Evolutionary conservation across 1,140 invertebrate genomes (phyloP), one percentile per base, ranked within the genome.

Genomic region (Drosophila setifemur): DNA sequence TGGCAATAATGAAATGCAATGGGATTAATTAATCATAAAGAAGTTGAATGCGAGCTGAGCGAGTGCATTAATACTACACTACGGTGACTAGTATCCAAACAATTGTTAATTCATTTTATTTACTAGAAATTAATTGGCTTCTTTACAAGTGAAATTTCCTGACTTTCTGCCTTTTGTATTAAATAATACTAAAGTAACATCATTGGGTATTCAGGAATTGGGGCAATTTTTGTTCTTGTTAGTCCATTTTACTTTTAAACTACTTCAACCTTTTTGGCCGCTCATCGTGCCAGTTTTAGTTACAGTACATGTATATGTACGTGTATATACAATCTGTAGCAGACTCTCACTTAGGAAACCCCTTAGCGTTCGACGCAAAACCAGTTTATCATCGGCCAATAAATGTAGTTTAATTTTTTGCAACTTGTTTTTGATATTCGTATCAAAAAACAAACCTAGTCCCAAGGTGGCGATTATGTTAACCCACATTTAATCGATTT

Each of bases 401-500:
- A 68, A 69, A 57, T 70, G 37, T 45, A 25, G 18, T 37, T 37
- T 64, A 57, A 60, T 54, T 48, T 33, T 76, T 67, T 53, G 35
- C 40, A 74, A 69, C 61, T 74, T 26, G 69, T 63, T 74, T 74
- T 57, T 19, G 66, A 39, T 31, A 14, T 37, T 23, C 33, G 4
- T 33, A 74, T 8, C 60, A 29, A 21, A 33, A 68, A 54, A 37
- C 33, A 74, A 68, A 50, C 4, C 31, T 48, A 75, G 72, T 31
- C 19, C 45, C 7, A 50, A 35, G 39, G 28, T 12, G 26, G 37
- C 19, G 43, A 47, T 73, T 37, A 35, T 29, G 61, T 78, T 73
- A 69, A 73, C 74, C 74, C 61, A 78, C 67, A 77, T 77, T 61
- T 40, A 53, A 60, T 37, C 35, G 58, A 21, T 58, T 28, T 50